Evolutionary conservation across 2,113 vertebrate species (phyloP), one percentile per base, ranked within the genome.

Genomic region (Hippocampus mohnikei): DNA sequence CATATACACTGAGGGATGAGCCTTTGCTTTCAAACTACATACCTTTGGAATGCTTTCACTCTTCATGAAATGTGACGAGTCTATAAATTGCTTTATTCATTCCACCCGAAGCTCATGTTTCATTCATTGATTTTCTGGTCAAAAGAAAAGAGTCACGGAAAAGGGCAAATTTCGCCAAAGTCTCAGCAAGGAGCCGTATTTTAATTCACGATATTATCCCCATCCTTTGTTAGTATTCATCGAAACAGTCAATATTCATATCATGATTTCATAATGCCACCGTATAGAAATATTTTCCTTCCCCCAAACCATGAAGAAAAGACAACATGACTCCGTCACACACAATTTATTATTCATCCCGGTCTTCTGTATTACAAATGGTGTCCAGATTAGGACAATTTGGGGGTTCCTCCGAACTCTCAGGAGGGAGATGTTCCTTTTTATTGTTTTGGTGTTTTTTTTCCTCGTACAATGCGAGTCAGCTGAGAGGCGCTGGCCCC

Each of bases 271-370:
- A 86, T 86, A 90, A 88, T 86, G 88, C 70, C 55, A 66, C 75
- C 70, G 68, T 85, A 83, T 81, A 84, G 78, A 85, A 81, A 72
- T 70, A 74, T 84, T 86, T 84, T 78, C 71, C 55, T 80, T 78
- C 74, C 56, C 77, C 82, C 73, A 62, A 65, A 80, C 70, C 81
- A 78, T 73, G 79, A 37, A 84, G 87, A 78, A 71, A 82, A 84
- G 10, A 40, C 33, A 88, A 72, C 79, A 85, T 86, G 81, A 87
- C 86, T 88, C 88, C 83, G 82, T 87, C 89, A 87, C 79, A 89
- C 88, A 90, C 87, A 81, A 91, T 93, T 82, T 75, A 92, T 93
- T 88, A 92, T 92, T 92, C 80, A 93, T 91, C 74, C 68, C 74
- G 62, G 67, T 85, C 76, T 85, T 91, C 86, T 92, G 88, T 91